Evolutionary conservation across 2,888 invertebrate species (phyloP).

Genomic region (Pammene fasciana): DNA sequence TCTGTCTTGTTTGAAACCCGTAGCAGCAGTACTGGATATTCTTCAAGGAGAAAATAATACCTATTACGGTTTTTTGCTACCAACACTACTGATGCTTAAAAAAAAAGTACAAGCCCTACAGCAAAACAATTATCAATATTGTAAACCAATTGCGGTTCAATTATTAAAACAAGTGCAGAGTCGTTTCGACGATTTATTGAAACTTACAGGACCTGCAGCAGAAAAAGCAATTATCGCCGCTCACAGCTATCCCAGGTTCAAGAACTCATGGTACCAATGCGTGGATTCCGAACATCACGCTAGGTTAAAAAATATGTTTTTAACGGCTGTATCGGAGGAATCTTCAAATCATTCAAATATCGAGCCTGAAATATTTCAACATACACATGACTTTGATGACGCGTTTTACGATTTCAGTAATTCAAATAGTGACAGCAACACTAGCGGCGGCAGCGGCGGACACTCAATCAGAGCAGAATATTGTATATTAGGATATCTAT

Average conservation of each 20-base stretch:
- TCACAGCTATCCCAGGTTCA: neutral
- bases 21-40: neutral
- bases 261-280: neutral
- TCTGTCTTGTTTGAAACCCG: conserved; percentile 3
- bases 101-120: neutral
- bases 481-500: conserved; percentile 13
- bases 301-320: neutral
- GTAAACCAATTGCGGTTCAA: conserved; percentile 5
- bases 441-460: neutral
- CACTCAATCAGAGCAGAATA: conserved; percentile 7
- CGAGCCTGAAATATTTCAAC: conserved; percentile 2
- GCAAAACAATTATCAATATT: conserved; percentile 3
- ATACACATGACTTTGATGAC: too few relatives aligned
- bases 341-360: neutral
- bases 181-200: neutral
- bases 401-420: conserved; percentile 11
- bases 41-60: neutral
- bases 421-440: conserved; percentile 1
- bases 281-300: neutral
- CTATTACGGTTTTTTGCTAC: neutral
- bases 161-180: neutral
- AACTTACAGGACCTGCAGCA: neutral
- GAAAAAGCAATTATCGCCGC: neutral
- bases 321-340: conserved; percentile 4
- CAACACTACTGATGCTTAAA: neutral